phyloP scores from a whole-genome alignment of 2,797 vertebrate genomes.

The Anguilla pacifica region DNA sequence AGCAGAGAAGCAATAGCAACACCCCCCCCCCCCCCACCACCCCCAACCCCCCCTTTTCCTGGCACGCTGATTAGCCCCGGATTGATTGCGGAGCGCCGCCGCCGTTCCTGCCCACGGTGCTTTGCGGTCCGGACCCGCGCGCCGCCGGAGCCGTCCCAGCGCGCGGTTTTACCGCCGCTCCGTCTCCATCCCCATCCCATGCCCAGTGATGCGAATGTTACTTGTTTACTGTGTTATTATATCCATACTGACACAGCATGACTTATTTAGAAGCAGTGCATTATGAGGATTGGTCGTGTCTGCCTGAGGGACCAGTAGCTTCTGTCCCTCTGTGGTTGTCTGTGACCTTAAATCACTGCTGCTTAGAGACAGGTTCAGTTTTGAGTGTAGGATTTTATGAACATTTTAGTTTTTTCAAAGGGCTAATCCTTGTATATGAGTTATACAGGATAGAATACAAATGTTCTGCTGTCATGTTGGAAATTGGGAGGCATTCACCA shows the following conservation, averaged over 20 bases:
- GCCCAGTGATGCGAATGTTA: neutral
- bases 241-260: constrained; percentile 13
- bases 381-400: neutral
- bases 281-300: neutral
- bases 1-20: neutral
- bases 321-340: neutral
- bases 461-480: neutral
- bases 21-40: too few relatives aligned
- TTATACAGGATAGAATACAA: neutral
- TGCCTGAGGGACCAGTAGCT: neutral
- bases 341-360: neutral
- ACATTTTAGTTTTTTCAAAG: neutral
- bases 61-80: neutral
- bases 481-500: neutral
- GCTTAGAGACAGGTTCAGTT: neutral
- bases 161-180: neutral
- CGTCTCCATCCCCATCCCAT: too few relatives aligned
- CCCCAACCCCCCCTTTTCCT: neutral
- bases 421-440: neutral
- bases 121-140: neutral
- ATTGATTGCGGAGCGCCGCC: neutral
- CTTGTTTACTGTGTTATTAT: neutral
- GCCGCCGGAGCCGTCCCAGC: neutral
- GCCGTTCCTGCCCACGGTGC: neutral
- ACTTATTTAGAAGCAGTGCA: neutral